Conservation (phyloP, 2,797 vertebrate species). For the Myripristis jacobus region DNA sequence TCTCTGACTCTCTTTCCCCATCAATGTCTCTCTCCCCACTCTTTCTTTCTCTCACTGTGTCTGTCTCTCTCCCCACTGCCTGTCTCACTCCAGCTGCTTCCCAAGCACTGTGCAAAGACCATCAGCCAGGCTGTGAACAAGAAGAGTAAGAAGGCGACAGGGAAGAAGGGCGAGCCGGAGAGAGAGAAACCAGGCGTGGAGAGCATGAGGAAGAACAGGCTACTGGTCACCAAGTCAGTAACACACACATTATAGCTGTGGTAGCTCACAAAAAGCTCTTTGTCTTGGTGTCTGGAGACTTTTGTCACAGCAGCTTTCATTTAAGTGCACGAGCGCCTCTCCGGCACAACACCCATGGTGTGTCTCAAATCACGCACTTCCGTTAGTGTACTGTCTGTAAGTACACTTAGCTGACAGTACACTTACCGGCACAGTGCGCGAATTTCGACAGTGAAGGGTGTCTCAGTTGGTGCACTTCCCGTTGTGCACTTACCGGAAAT, state of each 20-base stretch:
- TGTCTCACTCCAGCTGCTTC: conserved; percentile 86
- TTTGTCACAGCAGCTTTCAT: too few species aligned
- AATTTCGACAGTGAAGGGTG: too few species aligned
- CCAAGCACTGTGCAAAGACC: conserved; percentile 99
- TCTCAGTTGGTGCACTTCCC: too few species aligned
- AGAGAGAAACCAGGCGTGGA: conserved; percentile 98
- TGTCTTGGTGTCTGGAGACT: too few species aligned
- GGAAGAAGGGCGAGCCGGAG: conserved; percentile 96
- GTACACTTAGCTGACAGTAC: too few species aligned
- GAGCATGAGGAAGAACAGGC: conserved; percentile 99
- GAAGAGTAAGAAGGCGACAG: conserved; percentile 98
- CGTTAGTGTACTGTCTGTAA: too few species aligned
- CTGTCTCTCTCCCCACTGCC: conserved; percentile 2
- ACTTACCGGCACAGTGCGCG: too few species aligned
- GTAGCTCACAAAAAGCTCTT: too few species aligned
- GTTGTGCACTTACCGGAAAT: too few species aligned
- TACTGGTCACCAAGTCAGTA: conserved; percentile 86
- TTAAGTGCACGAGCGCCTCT: too few species aligned
- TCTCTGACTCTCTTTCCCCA: not conserved
- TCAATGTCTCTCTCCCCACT: conserved; percentile 1
- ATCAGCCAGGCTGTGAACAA: conserved; percentile 99
- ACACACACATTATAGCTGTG: not conserved
- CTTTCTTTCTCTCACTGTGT: conserved; percentile 6
- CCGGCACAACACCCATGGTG: too few species aligned
- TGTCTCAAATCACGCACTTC: too few species aligned